Evolutionary conservation across 2,888 invertebrate species (phyloP).

Genomic region (Drosophila putrida): DNA sequence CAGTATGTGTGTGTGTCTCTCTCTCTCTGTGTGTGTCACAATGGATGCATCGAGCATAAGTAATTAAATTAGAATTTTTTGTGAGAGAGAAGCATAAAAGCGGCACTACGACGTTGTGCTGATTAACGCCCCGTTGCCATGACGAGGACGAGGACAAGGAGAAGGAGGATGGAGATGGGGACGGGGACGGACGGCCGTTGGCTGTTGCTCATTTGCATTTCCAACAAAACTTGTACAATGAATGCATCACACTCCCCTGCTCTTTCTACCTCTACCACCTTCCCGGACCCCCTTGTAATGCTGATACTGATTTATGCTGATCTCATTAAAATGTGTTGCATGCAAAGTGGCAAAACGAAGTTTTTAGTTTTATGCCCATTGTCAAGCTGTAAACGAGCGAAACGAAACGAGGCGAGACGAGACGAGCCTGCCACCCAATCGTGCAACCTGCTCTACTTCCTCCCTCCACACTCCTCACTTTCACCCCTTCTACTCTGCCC

Average conservation of each 20-base stretch:
- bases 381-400: conserved; percentile 37
- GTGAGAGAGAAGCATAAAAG: conserved; percentile 63
- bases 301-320: conserved; percentile 81
- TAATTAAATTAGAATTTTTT: conserved; percentile 85
- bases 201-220: conserved; percentile 78
- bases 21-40: conserved; percentile 64
- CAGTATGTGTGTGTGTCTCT: conserved; percentile 19
- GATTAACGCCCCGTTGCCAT: conserved; percentile 76
- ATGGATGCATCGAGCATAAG: conserved; percentile 84
- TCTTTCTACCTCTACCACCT: background rate
- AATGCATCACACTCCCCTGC: conserved; percentile 17
- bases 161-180: background rate
- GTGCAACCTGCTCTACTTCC: background rate
- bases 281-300: conserved; percentile 10
- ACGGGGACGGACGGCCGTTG: conserved; percentile 29
- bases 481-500: conserved; percentile 8
- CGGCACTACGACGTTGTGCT: conserved; percentile 53
- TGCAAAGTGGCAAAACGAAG: conserved; percentile 70
- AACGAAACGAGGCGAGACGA: background rate
- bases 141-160: conserved; percentile 24
- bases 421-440: conserved; percentile 15
- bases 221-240: conserved; percentile 35
- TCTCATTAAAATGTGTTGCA: conserved; percentile 74
- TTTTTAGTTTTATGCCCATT: conserved; percentile 67
- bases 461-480: background rate